Conservation (phyloP, 2,888 invertebrate genomes). For the Cylloceria caligata region DNA sequence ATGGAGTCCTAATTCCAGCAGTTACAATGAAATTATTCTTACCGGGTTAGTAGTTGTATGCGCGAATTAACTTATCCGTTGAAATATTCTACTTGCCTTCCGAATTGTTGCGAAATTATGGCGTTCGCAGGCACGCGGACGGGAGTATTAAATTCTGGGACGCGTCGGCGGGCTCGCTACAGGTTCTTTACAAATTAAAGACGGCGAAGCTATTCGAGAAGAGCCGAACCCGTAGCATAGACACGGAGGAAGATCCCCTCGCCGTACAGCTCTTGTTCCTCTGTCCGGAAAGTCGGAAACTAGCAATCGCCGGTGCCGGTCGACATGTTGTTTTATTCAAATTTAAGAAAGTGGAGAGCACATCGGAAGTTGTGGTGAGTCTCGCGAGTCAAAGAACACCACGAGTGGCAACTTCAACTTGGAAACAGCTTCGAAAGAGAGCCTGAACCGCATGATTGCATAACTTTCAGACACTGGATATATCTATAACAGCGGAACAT, state of each 20-base stretch:
- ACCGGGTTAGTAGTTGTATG: conserved; percentile 91
- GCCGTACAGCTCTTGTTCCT: conserved; percentile 95
- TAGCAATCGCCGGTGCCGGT: conserved; percentile 96
- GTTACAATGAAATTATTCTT: conserved; percentile 98
- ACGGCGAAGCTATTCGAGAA: conserved; percentile 96
- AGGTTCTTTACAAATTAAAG: conserved; percentile 98
- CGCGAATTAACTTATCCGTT: conserved; percentile 21
- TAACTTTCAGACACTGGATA: conserved; percentile 90
- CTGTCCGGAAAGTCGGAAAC: conserved; percentile 96
- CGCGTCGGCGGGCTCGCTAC: conserved; percentile 97
- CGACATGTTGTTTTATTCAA: conserved; percentile 98
- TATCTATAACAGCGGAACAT: conserved; percentile 93
- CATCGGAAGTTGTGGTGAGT: conserved; percentile 91
- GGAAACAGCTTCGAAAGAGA: neutral
- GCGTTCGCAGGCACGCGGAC: conserved; percentile 94
- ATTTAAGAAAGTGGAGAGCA: conserved; percentile 96
- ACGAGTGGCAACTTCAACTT: conserved; percentile 1
- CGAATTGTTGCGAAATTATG: conserved; percentile 1
- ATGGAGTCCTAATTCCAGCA: conserved; percentile 97
- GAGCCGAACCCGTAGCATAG: conserved; percentile 88
- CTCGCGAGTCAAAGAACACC: neutral
- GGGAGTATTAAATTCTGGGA: conserved; percentile 99
- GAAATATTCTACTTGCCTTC: neutral
- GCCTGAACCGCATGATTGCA: conserved; percentile 32
- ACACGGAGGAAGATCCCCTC: conserved; percentile 94